These are phyloP conservation scores for Spea multiplicata DNA, from an alignment of 2,113 vertebrate species.

Conservation along the genomic window DNA sequence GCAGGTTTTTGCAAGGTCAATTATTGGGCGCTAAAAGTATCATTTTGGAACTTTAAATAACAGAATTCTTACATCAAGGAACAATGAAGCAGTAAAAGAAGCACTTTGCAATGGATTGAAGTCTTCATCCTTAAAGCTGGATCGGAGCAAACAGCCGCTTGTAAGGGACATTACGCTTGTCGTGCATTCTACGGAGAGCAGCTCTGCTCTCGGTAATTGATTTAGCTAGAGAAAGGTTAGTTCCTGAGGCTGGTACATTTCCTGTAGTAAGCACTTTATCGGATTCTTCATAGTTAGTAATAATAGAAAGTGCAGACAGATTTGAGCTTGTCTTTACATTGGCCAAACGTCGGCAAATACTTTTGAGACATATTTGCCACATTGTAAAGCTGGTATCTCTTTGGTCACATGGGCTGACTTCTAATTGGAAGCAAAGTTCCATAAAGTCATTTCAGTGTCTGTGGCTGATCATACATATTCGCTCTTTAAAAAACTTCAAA, in stretches of 20 bases:
- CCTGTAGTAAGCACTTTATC: slow-evolving; percentile 11
- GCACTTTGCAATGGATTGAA: background rate
- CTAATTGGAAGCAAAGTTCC: too few species aligned
- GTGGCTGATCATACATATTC: too few species aligned
- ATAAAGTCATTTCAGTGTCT: too few species aligned
- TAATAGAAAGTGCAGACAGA: background rate
- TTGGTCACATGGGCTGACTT: too few species aligned
- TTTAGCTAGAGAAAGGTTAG: slow-evolving; percentile 22
- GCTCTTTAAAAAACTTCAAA: too few species aligned
- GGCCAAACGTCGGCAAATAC: background rate
- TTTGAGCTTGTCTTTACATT: background rate
- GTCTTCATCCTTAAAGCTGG: background rate
- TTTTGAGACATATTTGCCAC: too few species aligned
- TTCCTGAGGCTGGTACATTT: background rate
- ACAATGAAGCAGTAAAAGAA: too few species aligned
- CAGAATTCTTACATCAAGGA: too few species aligned
- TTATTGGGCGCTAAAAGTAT: too few species aligned
- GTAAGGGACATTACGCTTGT: slow-evolving; percentile 6
- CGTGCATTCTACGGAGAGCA: background rate
- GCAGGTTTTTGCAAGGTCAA: too few species aligned
- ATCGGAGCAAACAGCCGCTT: background rate
- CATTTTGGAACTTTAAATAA: too few species aligned
- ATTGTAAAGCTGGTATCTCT: too few species aligned
- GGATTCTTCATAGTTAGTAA: slow-evolving; percentile 1
- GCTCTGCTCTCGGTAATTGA: slow-evolving; percentile 1